A percentile compares a stretch with the other conserved stretches of the same genome.
phyloP scores from a whole-genome alignment of 1,140 invertebrate species.

The Leptinotarsa texana region DNA sequence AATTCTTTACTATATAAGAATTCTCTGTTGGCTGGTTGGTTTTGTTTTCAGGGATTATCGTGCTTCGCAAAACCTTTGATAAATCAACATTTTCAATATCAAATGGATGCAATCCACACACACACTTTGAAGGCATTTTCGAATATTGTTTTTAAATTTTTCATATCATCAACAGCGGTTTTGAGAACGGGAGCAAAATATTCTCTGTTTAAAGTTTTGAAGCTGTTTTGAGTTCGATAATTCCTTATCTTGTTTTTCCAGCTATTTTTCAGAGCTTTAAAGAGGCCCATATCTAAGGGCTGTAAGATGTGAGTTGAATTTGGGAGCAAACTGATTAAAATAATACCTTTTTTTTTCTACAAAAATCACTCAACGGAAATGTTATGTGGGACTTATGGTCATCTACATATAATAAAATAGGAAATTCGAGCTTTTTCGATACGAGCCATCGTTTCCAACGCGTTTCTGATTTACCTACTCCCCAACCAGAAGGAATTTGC shows the following conservation, averaged over 20 bases:
- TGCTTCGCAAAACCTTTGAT: constrained; percentile 2
- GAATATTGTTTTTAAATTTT: constrained; percentile 2
- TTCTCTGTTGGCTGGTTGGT: constrained; percentile 1
- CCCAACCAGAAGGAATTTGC: constrained; percentile 48
- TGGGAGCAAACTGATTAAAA: neutral
- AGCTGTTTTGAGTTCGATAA: constrained; percentile 3
- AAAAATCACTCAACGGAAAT: constrained; percentile 25
- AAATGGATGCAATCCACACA: constrained; percentile 5
- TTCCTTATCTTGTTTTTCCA: neutral
- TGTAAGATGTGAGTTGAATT: neutral
- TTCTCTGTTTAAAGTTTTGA: constrained; percentile 1
- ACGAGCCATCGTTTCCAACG: constrained; percentile 54
- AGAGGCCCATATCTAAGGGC: neutral
- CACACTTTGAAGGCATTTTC: constrained; percentile 5
- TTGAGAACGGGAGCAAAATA: constrained; percentile 7
- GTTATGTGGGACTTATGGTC: constrained; percentile 55
- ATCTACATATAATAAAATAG: constrained; percentile 54
- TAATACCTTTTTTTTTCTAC: neutral
- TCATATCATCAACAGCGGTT: neutral
- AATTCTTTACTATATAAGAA: neutral
- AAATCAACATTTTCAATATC: constrained; percentile 6
- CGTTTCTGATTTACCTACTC: constrained; percentile 49
- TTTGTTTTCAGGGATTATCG: neutral
- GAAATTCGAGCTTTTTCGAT: constrained; percentile 46
- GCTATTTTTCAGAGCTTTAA: neutral